Base-by-base conservation (phyloP, 2,113 vertebrate species). In the Passer montanus region DNA sequence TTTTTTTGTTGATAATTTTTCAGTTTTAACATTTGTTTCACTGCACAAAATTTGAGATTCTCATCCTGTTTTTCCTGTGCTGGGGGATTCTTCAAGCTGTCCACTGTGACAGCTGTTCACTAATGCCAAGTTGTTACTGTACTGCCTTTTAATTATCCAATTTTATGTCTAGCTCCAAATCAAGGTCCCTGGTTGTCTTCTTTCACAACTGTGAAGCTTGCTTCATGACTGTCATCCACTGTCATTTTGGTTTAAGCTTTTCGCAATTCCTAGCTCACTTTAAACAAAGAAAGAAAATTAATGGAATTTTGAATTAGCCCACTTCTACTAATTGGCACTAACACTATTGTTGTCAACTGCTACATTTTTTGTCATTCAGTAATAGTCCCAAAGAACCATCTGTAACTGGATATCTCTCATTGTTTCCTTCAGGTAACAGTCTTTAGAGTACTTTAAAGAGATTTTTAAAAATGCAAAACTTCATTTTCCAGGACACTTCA, bases 371-470 rank as follows among this genome's bases (percentile, higher is more conserved):
- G 66, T 84, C 15, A 0, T 56, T 62, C 58, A 81, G 20, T 60
- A 62, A 49, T 60, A 56, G 70, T 31, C 75, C 73, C 10, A 9
- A 58, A 87, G 74, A 92, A 37, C 96, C 95, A 87, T 90, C 80
- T 96, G 95, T 95, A 92, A 93, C 79, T 90, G 87, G 66, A 95
- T 96, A 91, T 96, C 79, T 95, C 89, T 74, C 18, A 79, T 91
- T 96, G 76, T 88, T 96, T 80, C 64, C 67, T 96, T 92, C 81
- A 89, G 91, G 86, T 95, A 96, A 85, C 68, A 91, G 39, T 94
- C 91, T 96, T 92, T 81, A 41, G 90, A 76, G 41, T 89, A 44
- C 44, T 95, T 97, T 94, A 67, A 90, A 92, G 64, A 94, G 46
- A 93, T 96, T 95, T 91, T 84, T 7, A n/a, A 84, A 97, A 96